These are phyloP conservation scores for Atherinosoma microstoma DNA, from an alignment of 2,797 vertebrate species.

Conservation along the genomic window DNA sequence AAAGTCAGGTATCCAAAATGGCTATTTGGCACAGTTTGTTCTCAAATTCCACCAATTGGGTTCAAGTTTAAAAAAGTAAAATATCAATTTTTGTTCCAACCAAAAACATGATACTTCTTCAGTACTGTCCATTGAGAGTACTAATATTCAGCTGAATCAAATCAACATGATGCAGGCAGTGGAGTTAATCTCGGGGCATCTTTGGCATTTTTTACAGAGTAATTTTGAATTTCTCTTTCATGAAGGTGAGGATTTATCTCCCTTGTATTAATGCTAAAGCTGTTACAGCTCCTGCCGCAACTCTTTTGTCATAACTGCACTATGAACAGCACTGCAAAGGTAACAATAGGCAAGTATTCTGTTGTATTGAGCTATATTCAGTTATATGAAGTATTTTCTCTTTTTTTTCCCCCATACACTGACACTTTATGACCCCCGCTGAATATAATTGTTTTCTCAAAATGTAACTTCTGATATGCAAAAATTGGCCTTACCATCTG, in stretches of 20 bases:
- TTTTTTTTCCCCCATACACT: no score
- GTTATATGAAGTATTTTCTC: neutral
- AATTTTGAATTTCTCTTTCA: neutral
- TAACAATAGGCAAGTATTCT: neutral
- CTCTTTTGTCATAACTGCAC: no score
- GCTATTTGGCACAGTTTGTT: no score
- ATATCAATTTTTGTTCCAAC: neutral
- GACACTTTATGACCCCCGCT: no score
- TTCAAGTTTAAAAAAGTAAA: neutral
- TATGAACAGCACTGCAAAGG: neutral
- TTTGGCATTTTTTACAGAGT: neutral
- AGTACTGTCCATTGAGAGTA: neutral
- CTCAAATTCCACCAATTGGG: no score
- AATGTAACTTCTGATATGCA: no score
- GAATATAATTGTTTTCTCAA: no score
- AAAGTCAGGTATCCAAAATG: no score
- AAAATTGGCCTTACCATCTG: neutral
- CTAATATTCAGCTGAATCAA: no score
- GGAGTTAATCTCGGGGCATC: no score
- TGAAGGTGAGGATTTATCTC: neutral
- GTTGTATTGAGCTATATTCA: neutral
- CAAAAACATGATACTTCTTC: neutral
- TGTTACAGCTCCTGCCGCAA: no score
- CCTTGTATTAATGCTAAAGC: neutral
- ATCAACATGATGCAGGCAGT: no score